Evolutionary conservation across 2,113 vertebrate species (phyloP).

Genomic region (Pycnonotus jocosus): DNA sequence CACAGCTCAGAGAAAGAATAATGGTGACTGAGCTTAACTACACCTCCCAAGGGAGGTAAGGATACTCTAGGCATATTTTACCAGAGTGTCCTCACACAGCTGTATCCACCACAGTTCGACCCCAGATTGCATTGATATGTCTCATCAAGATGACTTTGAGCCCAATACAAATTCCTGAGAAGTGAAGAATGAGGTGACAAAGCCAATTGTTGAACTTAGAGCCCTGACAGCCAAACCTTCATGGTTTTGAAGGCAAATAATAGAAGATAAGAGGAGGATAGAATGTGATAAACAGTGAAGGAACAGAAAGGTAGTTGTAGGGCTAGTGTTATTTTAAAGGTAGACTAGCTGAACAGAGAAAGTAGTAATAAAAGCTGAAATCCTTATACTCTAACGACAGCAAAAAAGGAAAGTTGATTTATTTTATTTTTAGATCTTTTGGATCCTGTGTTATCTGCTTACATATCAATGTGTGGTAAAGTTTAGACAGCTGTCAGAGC

Average conservation of each 20-base stretch:
- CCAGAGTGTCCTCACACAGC: background rate
- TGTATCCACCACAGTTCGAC: background rate
- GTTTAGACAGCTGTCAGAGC: background rate
- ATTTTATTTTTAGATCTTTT: background rate
- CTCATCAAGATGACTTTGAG: background rate
- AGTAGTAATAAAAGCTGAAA: background rate
- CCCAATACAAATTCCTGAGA: background rate
- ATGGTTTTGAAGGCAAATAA: background rate
- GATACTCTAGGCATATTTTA: background rate
- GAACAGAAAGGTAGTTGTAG: background rate
- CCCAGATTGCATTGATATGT: background rate
- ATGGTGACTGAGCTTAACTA: background rate
- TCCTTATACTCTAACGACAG: background rate
- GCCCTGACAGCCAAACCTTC: accelerated
- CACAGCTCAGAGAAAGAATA: background rate
- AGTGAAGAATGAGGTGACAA: background rate
- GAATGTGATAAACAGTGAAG: background rate
- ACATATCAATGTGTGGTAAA: background rate
- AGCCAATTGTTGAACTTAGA: background rate
- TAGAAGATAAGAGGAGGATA: background rate
- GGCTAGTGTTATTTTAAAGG: background rate
- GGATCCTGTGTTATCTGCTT: background rate
- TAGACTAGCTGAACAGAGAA: background rate
- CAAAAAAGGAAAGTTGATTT: background rate
- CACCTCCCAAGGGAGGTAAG: background rate